phyloP scores from a whole-genome alignment of 2,797 vertebrate genomes.

The Sorex maritimensis region DNA sequence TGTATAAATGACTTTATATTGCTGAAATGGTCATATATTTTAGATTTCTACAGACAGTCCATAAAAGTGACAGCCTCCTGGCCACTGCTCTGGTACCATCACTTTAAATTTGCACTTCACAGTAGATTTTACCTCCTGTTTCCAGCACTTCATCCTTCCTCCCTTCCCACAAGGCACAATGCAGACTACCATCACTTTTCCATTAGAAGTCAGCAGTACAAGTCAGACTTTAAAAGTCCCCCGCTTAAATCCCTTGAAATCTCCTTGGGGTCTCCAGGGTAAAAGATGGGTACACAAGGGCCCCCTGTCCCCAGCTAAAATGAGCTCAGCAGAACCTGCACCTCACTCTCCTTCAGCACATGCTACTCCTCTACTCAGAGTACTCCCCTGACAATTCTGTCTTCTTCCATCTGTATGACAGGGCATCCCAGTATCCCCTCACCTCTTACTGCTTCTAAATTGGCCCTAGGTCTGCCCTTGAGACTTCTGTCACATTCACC shows the following conservation, averaged over 20 bases:
- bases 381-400: fast-evolving
- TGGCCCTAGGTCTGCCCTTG: not conserved
- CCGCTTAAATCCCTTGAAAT: not conserved
- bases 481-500: not conserved
- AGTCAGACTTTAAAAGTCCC: not conserved
- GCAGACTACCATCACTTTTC: not conserved
- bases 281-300: not conserved
- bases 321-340: no score
- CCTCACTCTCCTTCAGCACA: no score
- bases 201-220: not conserved
- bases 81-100: not conserved
- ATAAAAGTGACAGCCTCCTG: not conserved
- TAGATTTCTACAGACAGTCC: not conserved
- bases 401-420: not conserved
- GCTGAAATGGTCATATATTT: not conserved
- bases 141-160: fast-evolving
- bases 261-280: not conserved
- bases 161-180: not conserved
- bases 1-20: not conserved
- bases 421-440: not conserved
- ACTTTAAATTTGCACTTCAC: not conserved
- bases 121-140: not conserved
- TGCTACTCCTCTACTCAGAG: not conserved
- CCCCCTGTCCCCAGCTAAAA: not conserved
- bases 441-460: not conserved